A percentile compares a stretch with the other conserved stretches of the same genome.
Evolutionary conservation across 2,888 invertebrate genomes (phyloP).

Genomic region (Petrophora chlorosata): DNA sequence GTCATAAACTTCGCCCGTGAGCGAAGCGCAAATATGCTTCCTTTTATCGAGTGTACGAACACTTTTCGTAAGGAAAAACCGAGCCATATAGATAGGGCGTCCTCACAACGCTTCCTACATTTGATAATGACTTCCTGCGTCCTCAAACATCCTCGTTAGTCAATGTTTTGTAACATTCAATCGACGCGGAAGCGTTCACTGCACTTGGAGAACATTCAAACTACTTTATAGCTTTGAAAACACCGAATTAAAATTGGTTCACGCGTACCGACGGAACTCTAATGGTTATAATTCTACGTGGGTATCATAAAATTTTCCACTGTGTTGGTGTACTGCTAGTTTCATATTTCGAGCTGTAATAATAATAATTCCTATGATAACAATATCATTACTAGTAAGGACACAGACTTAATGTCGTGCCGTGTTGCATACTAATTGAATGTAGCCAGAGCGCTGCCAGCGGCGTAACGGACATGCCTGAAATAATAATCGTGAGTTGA

Average conservation of each 20-base stretch:
- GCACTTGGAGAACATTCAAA: conserved; percentile 50
- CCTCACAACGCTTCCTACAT: conserved; percentile 71
- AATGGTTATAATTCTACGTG: conserved; percentile 30
- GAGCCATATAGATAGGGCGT: conserved; percentile 39
- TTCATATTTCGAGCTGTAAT: conserved; percentile 70
- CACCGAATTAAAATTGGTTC: conserved; percentile 67
- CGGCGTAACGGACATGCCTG: conserved; percentile 74
- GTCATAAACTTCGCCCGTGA: conserved; percentile 51
- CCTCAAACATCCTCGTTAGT: conserved; percentile 71
- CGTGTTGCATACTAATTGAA: conserved; percentile 79
- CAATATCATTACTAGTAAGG: conserved; percentile 83
- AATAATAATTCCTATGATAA: conserved; percentile 81
- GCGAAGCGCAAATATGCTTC: conserved; percentile 49
- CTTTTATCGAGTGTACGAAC: conserved; percentile 38
- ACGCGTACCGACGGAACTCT: conserved; percentile 45
- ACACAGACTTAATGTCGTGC: conserved; percentile 77
- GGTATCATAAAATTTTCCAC: conserved; percentile 59
- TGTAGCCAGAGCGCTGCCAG: conserved; percentile 49
- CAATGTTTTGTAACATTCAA: conserved; percentile 64
- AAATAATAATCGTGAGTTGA: conserved; percentile 75
- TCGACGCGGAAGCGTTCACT: conserved; percentile 60
- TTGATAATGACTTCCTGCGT: conserved; percentile 80
- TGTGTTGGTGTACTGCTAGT: conserved; percentile 53
- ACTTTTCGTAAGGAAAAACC: conserved; percentile 29
- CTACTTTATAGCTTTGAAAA: conserved; percentile 46